Conservation (phyloP, 1,140 invertebrate species). For the Heliconius hewitsoni region DNA sequence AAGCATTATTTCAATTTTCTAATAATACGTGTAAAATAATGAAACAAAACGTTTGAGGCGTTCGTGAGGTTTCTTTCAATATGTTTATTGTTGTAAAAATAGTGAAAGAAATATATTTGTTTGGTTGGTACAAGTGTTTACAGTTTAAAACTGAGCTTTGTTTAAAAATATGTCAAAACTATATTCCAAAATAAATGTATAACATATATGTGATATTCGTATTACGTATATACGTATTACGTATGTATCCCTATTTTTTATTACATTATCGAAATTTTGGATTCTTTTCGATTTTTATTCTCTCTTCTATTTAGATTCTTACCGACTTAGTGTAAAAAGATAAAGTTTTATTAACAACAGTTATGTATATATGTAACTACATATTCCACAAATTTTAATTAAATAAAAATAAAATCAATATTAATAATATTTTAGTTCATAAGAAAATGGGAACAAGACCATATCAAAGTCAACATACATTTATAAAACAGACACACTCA, state of each 20-base stretch:
- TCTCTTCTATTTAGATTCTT: too few species aligned
- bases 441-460: too few species aligned
- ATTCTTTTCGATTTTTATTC: background rate
- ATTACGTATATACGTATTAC: too few species aligned
- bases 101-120: background rate
- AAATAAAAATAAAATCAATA: too few species aligned
- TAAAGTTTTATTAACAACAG: too few species aligned
- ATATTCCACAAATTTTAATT: too few species aligned
- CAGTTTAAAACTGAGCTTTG: background rate
- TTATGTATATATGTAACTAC: too few species aligned
- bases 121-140: background rate
- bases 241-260: too few species aligned
- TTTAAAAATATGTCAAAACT: background rate
- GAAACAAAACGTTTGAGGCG: background rate
- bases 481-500: too few species aligned
- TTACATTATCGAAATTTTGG: background rate
- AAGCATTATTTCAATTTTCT: conserved; percentile 42
- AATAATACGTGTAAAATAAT: background rate
- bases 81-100: background rate
- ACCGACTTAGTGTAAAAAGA: too few species aligned
- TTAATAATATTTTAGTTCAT: too few species aligned
- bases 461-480: too few species aligned
- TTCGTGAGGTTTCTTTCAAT: background rate
- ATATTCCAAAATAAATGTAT: background rate
- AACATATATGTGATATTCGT: background rate